Evolutionary conservation across 2,797 vertebrate species (phyloP), one percentile per base, ranked within the genome.

Genomic region (Acanthopagrus latus): DNA sequence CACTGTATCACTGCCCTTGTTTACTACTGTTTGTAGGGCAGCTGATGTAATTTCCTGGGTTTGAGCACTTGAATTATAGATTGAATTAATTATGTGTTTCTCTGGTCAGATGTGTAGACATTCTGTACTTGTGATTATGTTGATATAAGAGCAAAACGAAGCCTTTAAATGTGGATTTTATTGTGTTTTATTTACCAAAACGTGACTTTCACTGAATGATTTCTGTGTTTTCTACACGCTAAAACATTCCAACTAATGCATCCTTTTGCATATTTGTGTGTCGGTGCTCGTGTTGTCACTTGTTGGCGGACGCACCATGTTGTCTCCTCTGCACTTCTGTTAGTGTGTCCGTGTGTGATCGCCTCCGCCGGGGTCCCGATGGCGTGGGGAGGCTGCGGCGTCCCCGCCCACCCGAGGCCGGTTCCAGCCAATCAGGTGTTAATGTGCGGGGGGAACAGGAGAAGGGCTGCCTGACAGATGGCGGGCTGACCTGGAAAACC

Each of bases 341-440:
- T 54, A 50, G 17, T 25, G 62, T 48, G 63, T 69, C 75, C 27
- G 73, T 57, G 21, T 95, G 93, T 95, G 95, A 95, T 95, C 94
- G 95, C 96, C 74, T 83, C 78, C 27, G 18, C 66, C 52, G 68
- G 51, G 83, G 76, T 73, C 80, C 80, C 18, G 29, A 7, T 33
- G 29, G 29, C 29, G 59, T 29, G 47, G 86, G 71, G 69, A 64
- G 43, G 79, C 67, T 17, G 33, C 6, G 1, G 66, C 75, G 71
- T 74, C 69, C 81, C 83, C 76, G 58, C 90, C 90, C 82, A 82
- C 67, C 41, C 6, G 3, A 64, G 78, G 25, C 78, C 14, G 14
- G 90, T 89, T 93, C 92, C 93, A 96, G 95, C 96, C 96, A 97
- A 97, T 98, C 96, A 96, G 96, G 96, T 96, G 96, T 95, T 96